Percentiles rank a stretch among this genome's conserved stretches.
phyloP scores from a whole-genome alignment of 2,797 vertebrate species.

The Podarcis lilfordi region DNA sequence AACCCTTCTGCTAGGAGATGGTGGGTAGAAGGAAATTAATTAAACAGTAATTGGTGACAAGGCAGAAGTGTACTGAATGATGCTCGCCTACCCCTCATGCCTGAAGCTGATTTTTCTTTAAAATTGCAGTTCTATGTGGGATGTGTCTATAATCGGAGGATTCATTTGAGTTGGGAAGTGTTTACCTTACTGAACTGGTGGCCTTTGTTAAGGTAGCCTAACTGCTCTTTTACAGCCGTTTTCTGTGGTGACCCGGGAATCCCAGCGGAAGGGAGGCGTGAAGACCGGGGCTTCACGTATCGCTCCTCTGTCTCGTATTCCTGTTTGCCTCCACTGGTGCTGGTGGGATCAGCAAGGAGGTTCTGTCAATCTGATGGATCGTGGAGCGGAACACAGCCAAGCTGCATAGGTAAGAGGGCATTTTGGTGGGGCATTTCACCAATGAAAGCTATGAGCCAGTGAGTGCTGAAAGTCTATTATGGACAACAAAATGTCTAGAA shows the following conservation, averaged over 20 bases:
- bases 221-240: slow-evolving; percentile 82
- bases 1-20: slow-evolving; percentile 9
- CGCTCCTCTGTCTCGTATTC: slow-evolving; percentile 94
- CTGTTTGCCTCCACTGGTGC: slow-evolving; percentile 87
- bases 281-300: slow-evolving; percentile 95
- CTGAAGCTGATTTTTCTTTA: not conserved
- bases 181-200: fast-evolving
- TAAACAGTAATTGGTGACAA: slow-evolving; percentile 20
- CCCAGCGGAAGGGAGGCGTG: slow-evolving; percentile 88
- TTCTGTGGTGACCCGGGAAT: slow-evolving; percentile 96
- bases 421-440: too few relatives aligned
- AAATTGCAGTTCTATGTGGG: fast-evolving
- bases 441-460: not conserved
- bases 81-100: not conserved
- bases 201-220: fast-evolving
- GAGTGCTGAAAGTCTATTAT: not conserved
- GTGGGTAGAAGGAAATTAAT: slow-evolving; percentile 57
- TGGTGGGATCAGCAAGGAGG: slow-evolving; percentile 91
- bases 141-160: too few relatives aligned
- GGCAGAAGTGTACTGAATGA: not conserved
- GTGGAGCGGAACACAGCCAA: slow-evolving; percentile 97
- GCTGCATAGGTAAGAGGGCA: slow-evolving; percentile 89
- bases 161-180: too few relatives aligned
- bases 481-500: not conserved
- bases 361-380: slow-evolving; percentile 96